Evolutionary conservation across 2,888 invertebrate species (phyloP).

Genomic region (Eristalis tenax): DNA sequence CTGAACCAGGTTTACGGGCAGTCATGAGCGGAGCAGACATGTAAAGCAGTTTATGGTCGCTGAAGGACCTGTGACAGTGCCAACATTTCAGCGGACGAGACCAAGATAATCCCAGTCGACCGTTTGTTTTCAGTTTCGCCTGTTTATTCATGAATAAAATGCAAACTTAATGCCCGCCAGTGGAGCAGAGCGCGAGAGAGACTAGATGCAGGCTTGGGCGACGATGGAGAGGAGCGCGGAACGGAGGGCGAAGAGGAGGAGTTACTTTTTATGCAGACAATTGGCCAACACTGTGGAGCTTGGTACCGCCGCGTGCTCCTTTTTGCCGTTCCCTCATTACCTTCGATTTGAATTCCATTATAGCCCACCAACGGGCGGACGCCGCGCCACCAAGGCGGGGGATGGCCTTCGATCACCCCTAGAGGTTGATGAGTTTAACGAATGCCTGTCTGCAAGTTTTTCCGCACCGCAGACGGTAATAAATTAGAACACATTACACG

Average conservation of each 20-base stretch:
- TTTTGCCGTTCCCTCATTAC: constrained; percentile 52
- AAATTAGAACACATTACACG: constrained; percentile 70
- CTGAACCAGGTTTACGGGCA: constrained; percentile 34
- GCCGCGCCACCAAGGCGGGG: neutral
- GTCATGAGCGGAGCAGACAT: constrained; percentile 54
- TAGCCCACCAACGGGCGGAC: neutral
- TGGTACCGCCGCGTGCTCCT: neutral
- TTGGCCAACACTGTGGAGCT: constrained; percentile 57
- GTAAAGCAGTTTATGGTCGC: constrained; percentile 70
- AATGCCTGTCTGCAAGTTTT: constrained; percentile 59
- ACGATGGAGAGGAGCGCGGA: too few species aligned
- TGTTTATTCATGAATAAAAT: constrained; percentile 69
- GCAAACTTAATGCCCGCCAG: constrained; percentile 48
- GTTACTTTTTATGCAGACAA: constrained; percentile 30
- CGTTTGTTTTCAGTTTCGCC: constrained; percentile 35
- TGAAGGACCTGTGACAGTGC: constrained; percentile 70
- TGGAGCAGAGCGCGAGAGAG: neutral
- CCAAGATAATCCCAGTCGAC: constrained; percentile 48
- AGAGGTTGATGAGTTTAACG: constrained; percentile 18
- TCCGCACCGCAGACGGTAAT: constrained; percentile 59
- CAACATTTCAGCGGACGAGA: constrained; percentile 54
- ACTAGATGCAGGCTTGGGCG: constrained; percentile 35
- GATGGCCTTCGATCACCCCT: neutral
- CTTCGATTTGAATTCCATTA: constrained; percentile 71
- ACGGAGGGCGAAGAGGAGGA: neutral